phyloP scores from a whole-genome alignment of 2,797 vertebrate genomes.

The Periophthalmus magnuspinnatus region DNA sequence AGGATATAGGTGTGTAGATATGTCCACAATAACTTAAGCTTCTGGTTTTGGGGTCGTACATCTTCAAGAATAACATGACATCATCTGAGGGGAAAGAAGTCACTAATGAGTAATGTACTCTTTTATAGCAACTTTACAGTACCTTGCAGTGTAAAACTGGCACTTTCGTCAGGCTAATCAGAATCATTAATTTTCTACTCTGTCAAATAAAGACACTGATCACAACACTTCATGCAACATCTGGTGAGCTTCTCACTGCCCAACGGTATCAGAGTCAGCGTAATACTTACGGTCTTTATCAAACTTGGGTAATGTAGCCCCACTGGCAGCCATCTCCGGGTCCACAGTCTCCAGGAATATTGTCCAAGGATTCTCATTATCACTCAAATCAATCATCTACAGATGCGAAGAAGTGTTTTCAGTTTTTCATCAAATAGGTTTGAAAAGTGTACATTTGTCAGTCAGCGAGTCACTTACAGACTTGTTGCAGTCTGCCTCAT shows the following conservation, averaged over 20 bases:
- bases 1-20: constrained; percentile 99
- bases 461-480: constrained; percentile 67
- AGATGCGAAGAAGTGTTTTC: neutral
- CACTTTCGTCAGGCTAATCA: neutral
- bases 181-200: neutral
- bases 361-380: constrained; percentile 99
- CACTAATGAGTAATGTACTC: neutral
- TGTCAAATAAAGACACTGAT: neutral
- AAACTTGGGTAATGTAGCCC: constrained; percentile 97
- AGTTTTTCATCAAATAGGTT: no score
- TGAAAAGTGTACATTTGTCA: neutral
- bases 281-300: constrained; percentile 97
- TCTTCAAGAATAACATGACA: constrained; percentile 99
- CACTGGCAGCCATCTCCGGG: constrained; percentile 96
- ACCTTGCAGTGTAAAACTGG: no score
- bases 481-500: constrained; percentile 97
- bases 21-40: constrained; percentile 99
- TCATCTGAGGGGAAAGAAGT: constrained; percentile 80
- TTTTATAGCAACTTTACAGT: no score
- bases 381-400: constrained; percentile 98
- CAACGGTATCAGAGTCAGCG: neutral
- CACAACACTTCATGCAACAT: constrained; percentile 6
- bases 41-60: constrained; percentile 99
- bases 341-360: constrained; percentile 99
- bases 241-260: constrained; percentile 16